phyloP scores from a whole-genome alignment of 2,113 vertebrate species.

The Xiphophorus hellerii region DNA sequence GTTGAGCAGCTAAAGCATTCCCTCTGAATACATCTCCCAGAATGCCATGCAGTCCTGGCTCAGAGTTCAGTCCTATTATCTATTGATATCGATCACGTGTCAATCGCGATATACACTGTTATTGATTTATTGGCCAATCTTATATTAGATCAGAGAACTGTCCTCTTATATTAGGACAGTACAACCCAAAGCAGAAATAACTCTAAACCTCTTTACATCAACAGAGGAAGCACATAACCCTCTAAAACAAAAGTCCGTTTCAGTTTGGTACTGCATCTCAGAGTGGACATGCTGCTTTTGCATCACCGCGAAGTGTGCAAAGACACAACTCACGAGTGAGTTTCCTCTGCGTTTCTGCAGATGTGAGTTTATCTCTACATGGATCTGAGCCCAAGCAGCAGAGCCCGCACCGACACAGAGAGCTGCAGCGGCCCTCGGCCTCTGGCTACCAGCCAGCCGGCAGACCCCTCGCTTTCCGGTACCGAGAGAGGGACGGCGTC shows the following conservation, averaged over 20 bases:
- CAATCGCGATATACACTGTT: too few relatives aligned
- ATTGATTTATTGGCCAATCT: too few relatives aligned
- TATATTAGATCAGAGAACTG: too few relatives aligned
- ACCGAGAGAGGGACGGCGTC: slow-evolving; percentile 79
- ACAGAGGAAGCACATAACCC: neutral
- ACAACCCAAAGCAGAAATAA: neutral
- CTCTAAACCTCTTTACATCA: neutral
- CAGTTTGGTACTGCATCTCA: too few relatives aligned
- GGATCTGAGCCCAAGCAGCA: slow-evolving; percentile 87
- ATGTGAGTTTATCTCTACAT: slow-evolving; percentile 93
- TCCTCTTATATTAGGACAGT: neutral
- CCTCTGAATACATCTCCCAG: too few relatives aligned
- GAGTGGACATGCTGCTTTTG: slow-evolving; percentile 32
- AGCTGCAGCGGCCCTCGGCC: slow-evolving; percentile 76
- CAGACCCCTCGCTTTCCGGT: slow-evolving; percentile 78
- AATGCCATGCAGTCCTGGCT: too few relatives aligned
- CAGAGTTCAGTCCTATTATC: too few relatives aligned
- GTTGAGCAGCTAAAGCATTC: too few relatives aligned
- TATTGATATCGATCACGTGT: too few relatives aligned
- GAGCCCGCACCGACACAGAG: slow-evolving; percentile 83
- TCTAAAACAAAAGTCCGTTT: too few relatives aligned
- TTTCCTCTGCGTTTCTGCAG: slow-evolving; percentile 77
- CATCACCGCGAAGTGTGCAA: neutral
- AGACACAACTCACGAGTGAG: neutral
- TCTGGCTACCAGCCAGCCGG: slow-evolving; percentile 79